Evolutionary conservation across 2,797 vertebrate species (phyloP).

Genomic region (Catharus ustulatus): DNA sequence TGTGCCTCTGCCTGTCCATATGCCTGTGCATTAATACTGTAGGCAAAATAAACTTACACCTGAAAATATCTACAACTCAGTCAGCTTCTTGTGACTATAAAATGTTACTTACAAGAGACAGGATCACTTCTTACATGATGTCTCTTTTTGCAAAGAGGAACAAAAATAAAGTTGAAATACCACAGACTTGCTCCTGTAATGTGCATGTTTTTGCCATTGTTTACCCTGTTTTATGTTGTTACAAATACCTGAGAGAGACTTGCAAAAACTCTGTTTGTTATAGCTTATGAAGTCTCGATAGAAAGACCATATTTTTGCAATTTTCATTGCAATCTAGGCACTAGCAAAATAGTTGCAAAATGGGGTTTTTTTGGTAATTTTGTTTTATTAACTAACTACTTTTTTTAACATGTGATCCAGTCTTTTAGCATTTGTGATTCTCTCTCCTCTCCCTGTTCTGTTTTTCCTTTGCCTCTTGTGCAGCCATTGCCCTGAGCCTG

Average conservation of each 20-base stretch:
- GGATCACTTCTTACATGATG: neutral
- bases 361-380: accelerated
- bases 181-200: neutral
- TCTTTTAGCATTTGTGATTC: conserved; percentile 59
- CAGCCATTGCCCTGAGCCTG: conserved; percentile 93
- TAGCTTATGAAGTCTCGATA: neutral
- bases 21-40: neutral
- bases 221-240: neutral
- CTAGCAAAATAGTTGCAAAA: neutral
- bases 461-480: conserved; percentile 75
- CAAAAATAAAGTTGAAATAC: neutral
- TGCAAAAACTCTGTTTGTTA: neutral
- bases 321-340: neutral
- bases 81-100: neutral
- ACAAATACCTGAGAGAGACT: neutral
- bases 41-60: neutral
- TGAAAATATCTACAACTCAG: neutral
- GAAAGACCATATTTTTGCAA: neutral
- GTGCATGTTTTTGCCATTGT: neutral
- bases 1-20: neutral
- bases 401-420: neutral
- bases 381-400: neutral
- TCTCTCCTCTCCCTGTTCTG: conserved; percentile 68
- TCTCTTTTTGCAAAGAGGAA: neutral
- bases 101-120: neutral